Evolutionary conservation across 2,113 vertebrate genomes (phyloP).

Genomic region (Tautogolabrus adspersus): DNA sequence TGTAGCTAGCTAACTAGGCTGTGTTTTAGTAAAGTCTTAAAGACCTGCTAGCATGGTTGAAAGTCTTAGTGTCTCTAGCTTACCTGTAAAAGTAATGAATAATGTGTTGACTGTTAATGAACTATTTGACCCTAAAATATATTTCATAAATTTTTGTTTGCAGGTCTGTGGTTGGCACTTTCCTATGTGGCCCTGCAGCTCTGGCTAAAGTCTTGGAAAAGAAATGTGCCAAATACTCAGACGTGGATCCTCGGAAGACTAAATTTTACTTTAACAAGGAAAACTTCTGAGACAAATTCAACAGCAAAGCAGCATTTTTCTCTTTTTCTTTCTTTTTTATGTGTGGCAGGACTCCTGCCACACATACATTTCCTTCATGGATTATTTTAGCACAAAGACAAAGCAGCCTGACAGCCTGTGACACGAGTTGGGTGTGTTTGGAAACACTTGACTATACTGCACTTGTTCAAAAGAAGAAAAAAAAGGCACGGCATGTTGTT

Average conservation of each 20-base stretch:
- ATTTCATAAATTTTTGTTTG: background rate
- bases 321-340: background rate
- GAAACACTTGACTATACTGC: background rate
- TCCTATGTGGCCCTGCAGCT: conserved; percentile 87
- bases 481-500: background rate
- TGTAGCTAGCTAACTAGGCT: no score
- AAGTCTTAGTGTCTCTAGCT: no score
- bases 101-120: no score
- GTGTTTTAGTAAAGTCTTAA: no score
- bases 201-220: conserved; percentile 86
- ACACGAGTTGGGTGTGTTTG: background rate
- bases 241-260: conserved; percentile 91
- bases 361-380: background rate
- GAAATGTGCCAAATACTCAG: conserved; percentile 88
- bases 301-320: background rate
- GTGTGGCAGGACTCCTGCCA: background rate
- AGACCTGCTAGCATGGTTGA: no score
- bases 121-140: no score
- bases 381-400: background rate
- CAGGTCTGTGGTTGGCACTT: conserved; percentile 90
- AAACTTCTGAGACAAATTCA: conserved; percentile 86
- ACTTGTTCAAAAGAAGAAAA: background rate
- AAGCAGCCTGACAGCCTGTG: background rate
- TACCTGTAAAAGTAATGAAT: no score
- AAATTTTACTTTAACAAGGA: conserved; percentile 97